Evolutionary conservation across 2,888 invertebrate genomes (phyloP).

Genomic region (Troides aeacus): DNA sequence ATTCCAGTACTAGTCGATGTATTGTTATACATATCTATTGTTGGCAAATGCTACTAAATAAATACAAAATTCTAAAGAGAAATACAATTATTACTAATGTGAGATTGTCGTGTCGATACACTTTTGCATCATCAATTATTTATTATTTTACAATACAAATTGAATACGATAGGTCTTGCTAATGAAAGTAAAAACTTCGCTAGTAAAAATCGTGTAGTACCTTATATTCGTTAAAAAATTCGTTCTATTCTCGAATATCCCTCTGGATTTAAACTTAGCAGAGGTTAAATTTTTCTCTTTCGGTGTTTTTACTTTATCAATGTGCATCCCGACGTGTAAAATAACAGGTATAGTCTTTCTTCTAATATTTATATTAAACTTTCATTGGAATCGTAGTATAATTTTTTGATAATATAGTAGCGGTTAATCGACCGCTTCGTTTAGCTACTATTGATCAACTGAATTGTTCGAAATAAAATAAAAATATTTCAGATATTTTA

Average conservation of each 20-base stretch:
- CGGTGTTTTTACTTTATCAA: too few species aligned
- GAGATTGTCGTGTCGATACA: conserved; percentile 6
- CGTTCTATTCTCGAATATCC: too few species aligned
- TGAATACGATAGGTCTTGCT: not conserved
- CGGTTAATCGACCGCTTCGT: too few species aligned
- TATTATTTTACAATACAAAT: not conserved
- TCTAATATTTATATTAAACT: too few species aligned
- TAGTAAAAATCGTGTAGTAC: not conserved
- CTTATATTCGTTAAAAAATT: not conserved
- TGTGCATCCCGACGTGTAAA: too few species aligned
- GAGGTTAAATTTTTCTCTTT: too few species aligned
- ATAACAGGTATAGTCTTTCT: too few species aligned
- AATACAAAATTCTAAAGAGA: not conserved
- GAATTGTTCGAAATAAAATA: too few species aligned
- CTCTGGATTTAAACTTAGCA: not conserved
- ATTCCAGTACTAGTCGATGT: conserved; percentile 34
- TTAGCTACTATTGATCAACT: too few species aligned
- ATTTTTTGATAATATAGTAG: not conserved
- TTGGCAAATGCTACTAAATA: not conserved
- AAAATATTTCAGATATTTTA: too few species aligned
- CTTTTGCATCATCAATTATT: not conserved
- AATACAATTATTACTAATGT: not conserved
- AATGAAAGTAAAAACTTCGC: conserved; percentile 1
- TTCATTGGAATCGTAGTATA: too few species aligned
- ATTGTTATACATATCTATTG: conserved; percentile 12